These are phyloP conservation scores for Nesoenas mayeri DNA, from an alignment of 2,113 vertebrate genomes.

Conservation along the genomic window DNA sequence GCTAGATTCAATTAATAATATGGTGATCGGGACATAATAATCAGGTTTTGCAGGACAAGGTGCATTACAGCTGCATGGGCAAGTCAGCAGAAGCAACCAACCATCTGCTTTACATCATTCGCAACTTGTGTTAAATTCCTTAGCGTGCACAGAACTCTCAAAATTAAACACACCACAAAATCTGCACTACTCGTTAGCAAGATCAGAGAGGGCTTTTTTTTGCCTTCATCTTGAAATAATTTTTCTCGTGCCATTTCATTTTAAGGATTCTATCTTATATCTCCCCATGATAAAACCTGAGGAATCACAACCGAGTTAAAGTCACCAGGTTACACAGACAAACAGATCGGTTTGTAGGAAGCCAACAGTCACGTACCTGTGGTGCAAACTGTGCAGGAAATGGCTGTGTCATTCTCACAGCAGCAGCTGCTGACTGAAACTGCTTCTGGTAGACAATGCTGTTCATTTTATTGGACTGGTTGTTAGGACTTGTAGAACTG, in stretches of 20 bases:
- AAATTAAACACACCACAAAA: not conserved
- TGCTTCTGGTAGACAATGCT: constrained; percentile 98
- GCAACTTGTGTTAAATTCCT: not conserved
- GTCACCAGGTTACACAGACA: not conserved
- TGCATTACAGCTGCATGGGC: constrained; percentile 52
- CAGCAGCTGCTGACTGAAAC: constrained; percentile 86
- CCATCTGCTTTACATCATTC: not conserved
- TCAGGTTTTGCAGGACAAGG: not conserved
- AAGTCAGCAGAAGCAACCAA: constrained; percentile 10
- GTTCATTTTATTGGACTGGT: constrained; percentile 97
- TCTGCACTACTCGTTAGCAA: not conserved
- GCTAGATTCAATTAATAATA: not conserved
- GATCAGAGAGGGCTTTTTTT: not conserved
- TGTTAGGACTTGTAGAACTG: constrained; percentile 96
- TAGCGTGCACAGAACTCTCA: not conserved
- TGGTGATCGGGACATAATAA: not conserved
- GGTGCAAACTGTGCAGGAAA: constrained; percentile 95
- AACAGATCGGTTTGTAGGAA: not conserved
- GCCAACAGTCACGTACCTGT: constrained; percentile 81
- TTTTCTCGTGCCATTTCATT: not conserved
- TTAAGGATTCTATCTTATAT: not conserved
- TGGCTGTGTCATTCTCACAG: constrained; percentile 90
- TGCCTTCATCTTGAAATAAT: not conserved
- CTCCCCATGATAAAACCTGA: not conserved
- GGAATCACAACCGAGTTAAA: not conserved